These are phyloP conservation scores for Dreissena rostriformis DNA, from an alignment of 1,140 invertebrate genomes.

Conservation along the genomic window DNA sequence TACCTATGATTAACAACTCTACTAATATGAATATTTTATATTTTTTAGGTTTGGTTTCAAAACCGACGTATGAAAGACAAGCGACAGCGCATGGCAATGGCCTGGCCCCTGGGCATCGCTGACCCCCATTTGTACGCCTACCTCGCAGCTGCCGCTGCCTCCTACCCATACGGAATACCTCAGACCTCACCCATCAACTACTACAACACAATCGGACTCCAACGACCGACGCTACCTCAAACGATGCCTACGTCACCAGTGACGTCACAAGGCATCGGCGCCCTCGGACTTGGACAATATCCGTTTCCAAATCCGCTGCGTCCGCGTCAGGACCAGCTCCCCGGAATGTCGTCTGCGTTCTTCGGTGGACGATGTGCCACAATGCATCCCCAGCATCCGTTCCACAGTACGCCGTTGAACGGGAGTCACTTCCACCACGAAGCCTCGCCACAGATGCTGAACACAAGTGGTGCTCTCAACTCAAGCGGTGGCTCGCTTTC, in stretches of 20 bases:
- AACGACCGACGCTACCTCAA: constrained; percentile 54
- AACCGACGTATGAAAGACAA: constrained; percentile 99
- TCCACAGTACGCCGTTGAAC: constrained; percentile 39
- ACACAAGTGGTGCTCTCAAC: constrained; percentile 53
- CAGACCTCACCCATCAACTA: constrained; percentile 66
- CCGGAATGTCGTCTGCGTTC: constrained; percentile 61
- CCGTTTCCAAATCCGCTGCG: constrained; percentile 58
- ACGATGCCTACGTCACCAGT: constrained; percentile 42
- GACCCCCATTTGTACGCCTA: constrained; percentile 96
- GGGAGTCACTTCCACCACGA: constrained; percentile 45
- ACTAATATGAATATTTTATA: constrained; percentile 62
- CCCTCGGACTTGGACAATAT: constrained; percentile 52
- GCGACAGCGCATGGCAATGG: constrained; percentile 94
- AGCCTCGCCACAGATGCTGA: constrained; percentile 42
- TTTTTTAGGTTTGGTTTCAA: constrained; percentile 97
- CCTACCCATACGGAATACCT: constrained; percentile 80
- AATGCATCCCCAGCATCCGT: constrained; percentile 55
- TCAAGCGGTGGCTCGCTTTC: constrained; percentile 45
- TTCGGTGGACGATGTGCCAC: constrained; percentile 38
- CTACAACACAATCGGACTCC: constrained; percentile 63
- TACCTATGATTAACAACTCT: not conserved
- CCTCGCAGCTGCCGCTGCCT: constrained; percentile 92
- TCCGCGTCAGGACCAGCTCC: constrained; percentile 61
- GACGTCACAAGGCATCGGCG: constrained; percentile 36
- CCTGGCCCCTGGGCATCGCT: constrained; percentile 91